Percentiles rank a stretch among this genome's conserved stretches.
Conservation (phyloP, 2,797 vertebrate species). For the Scarus forsteni region DNA sequence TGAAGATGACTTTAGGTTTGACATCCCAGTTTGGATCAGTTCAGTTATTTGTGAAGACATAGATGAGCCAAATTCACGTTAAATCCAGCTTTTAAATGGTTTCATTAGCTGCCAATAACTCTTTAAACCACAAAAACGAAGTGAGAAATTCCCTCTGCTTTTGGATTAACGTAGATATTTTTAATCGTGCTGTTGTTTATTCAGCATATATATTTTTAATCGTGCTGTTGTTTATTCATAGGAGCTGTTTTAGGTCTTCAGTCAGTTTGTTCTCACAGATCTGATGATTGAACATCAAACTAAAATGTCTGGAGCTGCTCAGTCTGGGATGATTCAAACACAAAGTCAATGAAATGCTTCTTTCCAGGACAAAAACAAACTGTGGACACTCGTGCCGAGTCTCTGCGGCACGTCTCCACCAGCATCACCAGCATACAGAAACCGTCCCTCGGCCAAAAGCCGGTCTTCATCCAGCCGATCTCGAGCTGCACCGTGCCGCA, state of each 20-base stretch:
- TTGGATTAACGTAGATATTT: too few species aligned
- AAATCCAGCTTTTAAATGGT: too few species aligned
- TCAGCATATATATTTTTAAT: too few species aligned
- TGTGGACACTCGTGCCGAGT: conserved; percentile 82
- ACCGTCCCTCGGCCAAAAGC: conserved; percentile 88
- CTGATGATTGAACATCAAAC: not conserved
- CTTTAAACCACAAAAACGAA: too few species aligned
- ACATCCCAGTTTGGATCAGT: conserved; percentile 1
- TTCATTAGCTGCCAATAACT: too few species aligned
- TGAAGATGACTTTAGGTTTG: not conserved
- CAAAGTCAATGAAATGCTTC: conserved; percentile 83
- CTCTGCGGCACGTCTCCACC: conserved; percentile 86
- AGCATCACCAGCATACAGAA: conserved; percentile 83
- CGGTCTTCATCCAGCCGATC: conserved; percentile 92
- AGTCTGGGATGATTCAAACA: conserved; percentile 5
- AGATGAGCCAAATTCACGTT: not conserved
- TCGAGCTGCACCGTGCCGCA: conserved; percentile 88
- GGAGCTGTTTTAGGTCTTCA: too few species aligned
- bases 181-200: too few species aligned
- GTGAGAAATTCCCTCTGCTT: too few species aligned
- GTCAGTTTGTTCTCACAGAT: too few species aligned
- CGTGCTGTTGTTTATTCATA: too few species aligned
- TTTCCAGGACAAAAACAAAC: conserved; percentile 91
- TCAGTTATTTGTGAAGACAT: conserved; percentile 1
- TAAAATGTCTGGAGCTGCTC: conserved; percentile 1